phyloP scores from a whole-genome alignment of 2,113 vertebrate species.

The Neomonachus schauinslandi region DNA sequence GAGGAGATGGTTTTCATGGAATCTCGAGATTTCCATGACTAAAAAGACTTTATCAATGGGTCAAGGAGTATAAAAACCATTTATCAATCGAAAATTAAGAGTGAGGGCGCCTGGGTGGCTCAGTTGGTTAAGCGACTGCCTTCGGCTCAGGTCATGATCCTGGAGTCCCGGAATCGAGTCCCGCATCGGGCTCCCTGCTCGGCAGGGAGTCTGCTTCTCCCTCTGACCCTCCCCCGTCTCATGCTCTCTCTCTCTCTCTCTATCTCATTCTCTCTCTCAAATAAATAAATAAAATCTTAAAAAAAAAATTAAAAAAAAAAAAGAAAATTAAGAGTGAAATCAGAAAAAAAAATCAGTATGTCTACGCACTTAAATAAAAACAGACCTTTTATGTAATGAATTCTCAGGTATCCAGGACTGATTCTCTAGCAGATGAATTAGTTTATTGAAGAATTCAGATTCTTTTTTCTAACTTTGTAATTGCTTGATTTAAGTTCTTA shows the following conservation, averaged over 20 bases:
- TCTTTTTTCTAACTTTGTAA: conserved; percentile 23
- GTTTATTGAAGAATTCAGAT: conserved; percentile 35
- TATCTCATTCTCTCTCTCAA: no score
- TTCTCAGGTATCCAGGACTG: neutral
- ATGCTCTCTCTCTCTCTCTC: no score
- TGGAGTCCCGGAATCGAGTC: no score
- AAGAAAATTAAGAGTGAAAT: conserved; percentile 36
- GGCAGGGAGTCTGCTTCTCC: no score
- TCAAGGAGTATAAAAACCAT: conserved; percentile 8
- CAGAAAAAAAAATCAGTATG: neutral
- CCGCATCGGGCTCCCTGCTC: no score
- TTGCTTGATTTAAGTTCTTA: neutral
- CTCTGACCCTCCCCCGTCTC: no score
- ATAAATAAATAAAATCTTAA: no score
- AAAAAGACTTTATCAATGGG: conserved; percentile 10
- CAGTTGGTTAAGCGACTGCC: no score
- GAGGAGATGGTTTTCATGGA: neutral
- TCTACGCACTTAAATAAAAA: neutral
- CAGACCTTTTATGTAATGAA: neutral
- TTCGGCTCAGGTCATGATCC: no score
- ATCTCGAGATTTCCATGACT: neutral
- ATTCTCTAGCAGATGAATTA: conserved; percentile 13
- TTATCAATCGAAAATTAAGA: conserved; percentile 23
- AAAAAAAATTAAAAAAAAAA: no score
- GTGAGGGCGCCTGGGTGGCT: no score